A percentile compares a stretch with the other conserved stretches of the same genome.
These are phyloP conservation scores for Digitonthophagus gazella DNA, from an alignment of 2,888 invertebrate genomes.

Conservation along the genomic window DNA sequence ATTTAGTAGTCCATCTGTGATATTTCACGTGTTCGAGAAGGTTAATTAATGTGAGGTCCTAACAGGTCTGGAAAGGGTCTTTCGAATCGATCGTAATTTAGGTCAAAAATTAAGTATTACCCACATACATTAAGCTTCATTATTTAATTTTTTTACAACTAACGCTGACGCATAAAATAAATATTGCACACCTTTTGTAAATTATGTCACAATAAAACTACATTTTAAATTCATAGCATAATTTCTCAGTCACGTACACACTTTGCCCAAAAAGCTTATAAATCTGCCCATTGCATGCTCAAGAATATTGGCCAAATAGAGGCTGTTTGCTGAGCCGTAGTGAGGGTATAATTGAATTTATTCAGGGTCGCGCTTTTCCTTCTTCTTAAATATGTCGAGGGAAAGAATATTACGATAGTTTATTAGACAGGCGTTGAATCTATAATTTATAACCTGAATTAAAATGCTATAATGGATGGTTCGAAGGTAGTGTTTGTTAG, in stretches of 20 bases:
- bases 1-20: neutral
- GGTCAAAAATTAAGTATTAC: too few species aligned
- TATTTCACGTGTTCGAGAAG: neutral
- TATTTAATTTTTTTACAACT: too few species aligned
- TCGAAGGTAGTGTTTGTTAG: too few species aligned
- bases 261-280: neutral
- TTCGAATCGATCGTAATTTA: too few species aligned
- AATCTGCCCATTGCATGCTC: neutral
- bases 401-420: neutral
- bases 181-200: neutral
- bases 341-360: neutral
- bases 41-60: neutral
- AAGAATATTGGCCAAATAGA: neutral
- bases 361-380: neutral
- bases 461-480: too few species aligned
- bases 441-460: neutral
- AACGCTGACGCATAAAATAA: too few species aligned
- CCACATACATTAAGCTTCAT: too few species aligned
- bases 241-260: constrained; percentile 1
- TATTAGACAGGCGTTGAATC: neutral
- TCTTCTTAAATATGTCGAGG: neutral
- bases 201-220: neutral
- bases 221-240: neutral
- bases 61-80: too few species aligned
- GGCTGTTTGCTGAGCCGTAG: neutral